Conservation (phyloP, 2,113 vertebrate genomes). For the Dasyprocta punctata region DNA sequence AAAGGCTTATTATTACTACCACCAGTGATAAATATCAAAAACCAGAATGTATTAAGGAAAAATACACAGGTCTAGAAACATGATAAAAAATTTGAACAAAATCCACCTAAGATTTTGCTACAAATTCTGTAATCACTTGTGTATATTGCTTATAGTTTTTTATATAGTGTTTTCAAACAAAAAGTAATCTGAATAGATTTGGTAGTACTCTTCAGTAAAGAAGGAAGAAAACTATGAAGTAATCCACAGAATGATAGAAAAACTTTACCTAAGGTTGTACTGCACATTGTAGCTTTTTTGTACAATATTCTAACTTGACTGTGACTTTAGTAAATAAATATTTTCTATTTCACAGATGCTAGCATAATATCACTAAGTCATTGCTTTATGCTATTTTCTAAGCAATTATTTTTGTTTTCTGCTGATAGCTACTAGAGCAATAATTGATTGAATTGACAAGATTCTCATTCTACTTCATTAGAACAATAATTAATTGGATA, state of each 20-base stretch:
- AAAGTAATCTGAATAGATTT: background rate
- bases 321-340: background rate
- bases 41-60: background rate
- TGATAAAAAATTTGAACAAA: background rate
- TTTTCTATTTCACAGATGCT: background rate
- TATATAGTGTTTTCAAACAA: background rate
- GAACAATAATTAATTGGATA: background rate
- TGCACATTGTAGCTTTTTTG: background rate
- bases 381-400: background rate
- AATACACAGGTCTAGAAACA: background rate
- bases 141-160: background rate
- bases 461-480: background rate
- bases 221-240: background rate
- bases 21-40: background rate
- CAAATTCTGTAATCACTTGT: background rate
- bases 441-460: background rate
- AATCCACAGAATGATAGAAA: background rate
- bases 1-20: background rate
- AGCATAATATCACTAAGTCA: background rate
- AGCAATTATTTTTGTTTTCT: background rate
- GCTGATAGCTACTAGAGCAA: background rate
- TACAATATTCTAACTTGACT: background rate
- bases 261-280: background rate
- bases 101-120: background rate
- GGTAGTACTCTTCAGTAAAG: background rate